A percentile compares a stretch with the other conserved stretches of the same genome.
phyloP scores from a whole-genome alignment of 2,797 vertebrate species.

The Avahi laniger region DNA sequence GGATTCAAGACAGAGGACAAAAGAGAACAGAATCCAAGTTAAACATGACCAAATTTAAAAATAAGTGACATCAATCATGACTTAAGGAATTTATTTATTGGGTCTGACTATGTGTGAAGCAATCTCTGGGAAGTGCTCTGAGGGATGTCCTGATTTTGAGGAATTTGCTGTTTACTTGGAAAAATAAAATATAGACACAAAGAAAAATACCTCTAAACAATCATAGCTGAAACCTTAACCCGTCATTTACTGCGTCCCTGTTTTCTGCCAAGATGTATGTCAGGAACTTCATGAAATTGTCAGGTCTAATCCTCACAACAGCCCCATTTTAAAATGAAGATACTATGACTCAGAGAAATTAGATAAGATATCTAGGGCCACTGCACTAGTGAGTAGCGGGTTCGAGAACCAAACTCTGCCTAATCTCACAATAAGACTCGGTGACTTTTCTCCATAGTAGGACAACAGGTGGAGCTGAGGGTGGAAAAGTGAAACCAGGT shows the following conservation, averaged over 20 bases:
- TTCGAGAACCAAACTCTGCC: not conserved
- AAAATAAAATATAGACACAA: not conserved
- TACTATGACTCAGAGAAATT: not conserved
- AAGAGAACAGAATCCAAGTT: not conserved
- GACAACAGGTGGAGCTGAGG: accelerated
- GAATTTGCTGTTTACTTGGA: not conserved
- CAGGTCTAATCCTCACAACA: not conserved
- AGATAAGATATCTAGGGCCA: not conserved
- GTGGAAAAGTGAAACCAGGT: not conserved
- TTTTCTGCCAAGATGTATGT: not conserved
- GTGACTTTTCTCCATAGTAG: not conserved
- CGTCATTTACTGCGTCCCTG: not conserved
- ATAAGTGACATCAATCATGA: not conserved
- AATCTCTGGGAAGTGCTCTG: not conserved
- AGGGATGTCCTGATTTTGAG: not conserved
- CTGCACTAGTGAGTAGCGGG: not conserved
- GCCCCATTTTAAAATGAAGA: not conserved
- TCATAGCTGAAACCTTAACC: not conserved
- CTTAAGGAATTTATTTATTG: not conserved
- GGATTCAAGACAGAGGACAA: not conserved
- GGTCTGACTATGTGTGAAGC: not conserved
- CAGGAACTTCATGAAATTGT: not conserved
- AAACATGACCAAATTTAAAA: not conserved
- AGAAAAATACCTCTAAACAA: not conserved
- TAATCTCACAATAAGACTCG: not conserved